Evolutionary conservation across 2,888 invertebrate genomes (phyloP).

Genomic region (Dysmachus trigonus): DNA sequence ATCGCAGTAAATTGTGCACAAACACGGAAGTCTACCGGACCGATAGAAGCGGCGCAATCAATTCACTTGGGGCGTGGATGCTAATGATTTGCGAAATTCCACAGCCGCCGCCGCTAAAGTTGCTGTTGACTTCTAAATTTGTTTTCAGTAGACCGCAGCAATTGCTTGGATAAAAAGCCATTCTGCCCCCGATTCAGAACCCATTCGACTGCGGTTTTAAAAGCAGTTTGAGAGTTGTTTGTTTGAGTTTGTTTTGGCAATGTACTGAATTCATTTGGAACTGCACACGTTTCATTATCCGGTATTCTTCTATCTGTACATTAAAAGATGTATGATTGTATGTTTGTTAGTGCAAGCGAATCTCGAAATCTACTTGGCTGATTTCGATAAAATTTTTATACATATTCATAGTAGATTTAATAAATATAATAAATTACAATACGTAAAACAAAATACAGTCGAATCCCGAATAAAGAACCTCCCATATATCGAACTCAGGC

Average conservation of each 20-base stretch:
- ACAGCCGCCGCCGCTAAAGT: neutral
- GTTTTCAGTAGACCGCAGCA: neutral
- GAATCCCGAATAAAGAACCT: too few relatives aligned
- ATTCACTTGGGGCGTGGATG: neutral
- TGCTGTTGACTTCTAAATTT: neutral
- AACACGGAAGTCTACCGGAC: neutral
- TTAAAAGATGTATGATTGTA: too few relatives aligned
- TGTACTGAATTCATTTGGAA: neutral
- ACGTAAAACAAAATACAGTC: too few relatives aligned
- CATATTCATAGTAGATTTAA: too few relatives aligned
- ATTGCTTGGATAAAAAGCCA: neutral
- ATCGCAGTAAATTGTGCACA: slow-evolving; percentile 11
- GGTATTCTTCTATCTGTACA: neutral
- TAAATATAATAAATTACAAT: too few relatives aligned
- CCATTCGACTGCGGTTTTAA: neutral
- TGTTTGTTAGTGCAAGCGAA: too few relatives aligned
- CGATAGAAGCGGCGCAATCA: neutral
- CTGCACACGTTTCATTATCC: neutral
- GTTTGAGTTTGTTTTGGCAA: neutral
- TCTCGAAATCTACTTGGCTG: too few relatives aligned
- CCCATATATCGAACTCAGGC: too few relatives aligned
- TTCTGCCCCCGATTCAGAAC: neutral
- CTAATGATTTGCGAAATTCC: neutral
- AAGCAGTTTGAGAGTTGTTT: neutral
- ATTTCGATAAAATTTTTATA: too few relatives aligned